phyloP scores from a whole-genome alignment of 2,888 invertebrate species.

The Tinea pellionella region DNA sequence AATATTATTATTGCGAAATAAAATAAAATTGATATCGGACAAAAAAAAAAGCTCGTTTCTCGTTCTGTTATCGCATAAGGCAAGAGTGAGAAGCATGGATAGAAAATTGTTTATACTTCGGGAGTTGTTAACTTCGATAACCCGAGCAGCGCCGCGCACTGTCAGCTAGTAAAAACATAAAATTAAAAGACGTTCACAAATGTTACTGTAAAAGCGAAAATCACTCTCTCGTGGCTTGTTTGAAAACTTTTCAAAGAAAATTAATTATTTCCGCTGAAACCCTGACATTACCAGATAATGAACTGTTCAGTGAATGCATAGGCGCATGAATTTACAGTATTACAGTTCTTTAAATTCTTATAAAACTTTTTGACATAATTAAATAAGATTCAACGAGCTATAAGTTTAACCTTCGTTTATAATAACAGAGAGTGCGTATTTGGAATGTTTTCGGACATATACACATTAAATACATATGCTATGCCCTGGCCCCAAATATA shows the following conservation, averaged over 20 bases:
- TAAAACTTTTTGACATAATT: constrained; percentile 5
- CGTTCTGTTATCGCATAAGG: no score
- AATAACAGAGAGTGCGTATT: not conserved
- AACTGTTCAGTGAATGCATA: not conserved
- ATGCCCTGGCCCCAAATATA: no score
- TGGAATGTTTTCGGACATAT: not conserved
- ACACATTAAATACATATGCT: not conserved
- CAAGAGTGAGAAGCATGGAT: no score
- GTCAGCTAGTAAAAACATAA: no score
- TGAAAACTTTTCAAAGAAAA: not conserved
- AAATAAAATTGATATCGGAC: no score
- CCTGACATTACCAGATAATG: not conserved
- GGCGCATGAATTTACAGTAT: constrained; percentile 3
- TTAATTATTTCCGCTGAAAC: not conserved
- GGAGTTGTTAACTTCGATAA: no score
- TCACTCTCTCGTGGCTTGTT: not conserved
- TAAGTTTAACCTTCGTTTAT: not conserved
- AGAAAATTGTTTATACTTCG: no score
- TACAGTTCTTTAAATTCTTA: not conserved
- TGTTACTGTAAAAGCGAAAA: not conserved
- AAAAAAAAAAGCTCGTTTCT: no score
- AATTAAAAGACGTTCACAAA: not conserved
- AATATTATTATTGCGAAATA: no score
- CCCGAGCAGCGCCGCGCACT: no score
- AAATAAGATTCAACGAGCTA: not conserved